These are phyloP conservation scores for Hemichromis elongatus DNA, from an alignment of 2,113 vertebrate species.

Conservation along the genomic window DNA sequence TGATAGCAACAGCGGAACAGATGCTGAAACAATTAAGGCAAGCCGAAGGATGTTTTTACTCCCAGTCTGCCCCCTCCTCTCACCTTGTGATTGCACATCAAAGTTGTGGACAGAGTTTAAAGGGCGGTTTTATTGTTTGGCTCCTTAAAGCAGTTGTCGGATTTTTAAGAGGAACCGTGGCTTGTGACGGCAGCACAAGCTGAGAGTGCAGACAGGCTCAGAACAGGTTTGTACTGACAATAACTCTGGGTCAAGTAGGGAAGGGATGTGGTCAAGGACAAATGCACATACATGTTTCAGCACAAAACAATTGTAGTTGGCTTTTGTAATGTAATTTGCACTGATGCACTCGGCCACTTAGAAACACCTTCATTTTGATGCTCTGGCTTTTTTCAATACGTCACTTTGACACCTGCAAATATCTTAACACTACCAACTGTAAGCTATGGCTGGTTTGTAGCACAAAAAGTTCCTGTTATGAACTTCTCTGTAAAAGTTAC, in stretches of 20 bases:
- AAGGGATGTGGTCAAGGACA: neutral
- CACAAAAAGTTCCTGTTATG: neutral
- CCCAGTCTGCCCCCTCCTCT: conserved; percentile 9
- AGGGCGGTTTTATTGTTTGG: conserved; percentile 64
- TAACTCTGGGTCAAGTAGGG: neutral
- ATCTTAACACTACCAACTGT: neutral
- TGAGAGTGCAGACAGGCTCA: conserved; percentile 7
- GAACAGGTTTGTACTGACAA: neutral
- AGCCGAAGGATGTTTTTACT: conserved; percentile 67
- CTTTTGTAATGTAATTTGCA: neutral
- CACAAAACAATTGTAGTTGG: neutral
- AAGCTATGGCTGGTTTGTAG: neutral
- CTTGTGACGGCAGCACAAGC: conserved; percentile 4
- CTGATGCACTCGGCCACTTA: fast-evolving
- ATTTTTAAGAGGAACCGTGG: conserved; percentile 4
- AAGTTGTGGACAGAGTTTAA: conserved; percentile 66
- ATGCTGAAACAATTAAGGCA: conserved; percentile 69
- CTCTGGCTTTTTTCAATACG: neutral
- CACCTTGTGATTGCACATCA: conserved; percentile 62
- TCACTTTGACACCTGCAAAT: neutral
- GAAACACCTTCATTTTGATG: neutral
- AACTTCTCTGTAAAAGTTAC: neutral
- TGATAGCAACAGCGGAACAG: conserved; percentile 59
- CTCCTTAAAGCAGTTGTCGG: conserved; percentile 51
- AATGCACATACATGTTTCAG: neutral